Conservation (phyloP, 2,113 vertebrate species). For the Chloebia gouldiae region DNA sequence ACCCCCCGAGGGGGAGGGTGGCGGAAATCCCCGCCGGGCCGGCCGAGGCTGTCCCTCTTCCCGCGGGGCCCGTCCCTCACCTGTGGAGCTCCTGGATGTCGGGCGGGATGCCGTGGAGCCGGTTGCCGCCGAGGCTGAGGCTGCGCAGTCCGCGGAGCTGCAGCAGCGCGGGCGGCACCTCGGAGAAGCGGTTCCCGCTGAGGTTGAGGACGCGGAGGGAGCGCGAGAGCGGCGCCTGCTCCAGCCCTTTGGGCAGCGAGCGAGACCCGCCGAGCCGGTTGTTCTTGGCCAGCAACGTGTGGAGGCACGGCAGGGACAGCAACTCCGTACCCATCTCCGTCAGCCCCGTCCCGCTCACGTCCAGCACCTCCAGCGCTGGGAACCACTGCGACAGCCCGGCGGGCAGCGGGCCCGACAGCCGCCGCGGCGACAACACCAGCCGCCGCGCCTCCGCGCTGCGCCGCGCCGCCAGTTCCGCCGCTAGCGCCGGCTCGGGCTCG, state of each 20-base stretch:
- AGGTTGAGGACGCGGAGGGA: constrained; percentile 92
- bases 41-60: not conserved
- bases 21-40: not conserved
- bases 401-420: constrained; percentile 74
- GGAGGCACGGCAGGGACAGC: constrained; percentile 78
- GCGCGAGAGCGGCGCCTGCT: constrained; percentile 74
- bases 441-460: constrained; percentile 74
- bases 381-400: constrained; percentile 78
- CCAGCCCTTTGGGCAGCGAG: constrained; percentile 86
- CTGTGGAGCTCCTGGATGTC: constrained; percentile 90
- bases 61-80: constrained; percentile 62
- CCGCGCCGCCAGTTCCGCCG: constrained; percentile 63
- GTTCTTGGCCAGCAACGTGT: constrained; percentile 91
- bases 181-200: constrained; percentile 91
- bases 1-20: not conserved
- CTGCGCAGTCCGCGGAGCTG: constrained; percentile 85
- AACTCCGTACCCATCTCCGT: constrained; percentile 82
- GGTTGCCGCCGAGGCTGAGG: constrained; percentile 94
- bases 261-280: constrained; percentile 87
- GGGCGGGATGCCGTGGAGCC: constrained; percentile 86
- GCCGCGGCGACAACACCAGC: constrained; percentile 83
- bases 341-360: constrained; percentile 90
- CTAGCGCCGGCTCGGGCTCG: constrained; percentile 68
- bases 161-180: constrained; percentile 82
- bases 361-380: constrained; percentile 84